Conservation (phyloP, 2,113 vertebrate species). For the Merops nubicus region DNA sequence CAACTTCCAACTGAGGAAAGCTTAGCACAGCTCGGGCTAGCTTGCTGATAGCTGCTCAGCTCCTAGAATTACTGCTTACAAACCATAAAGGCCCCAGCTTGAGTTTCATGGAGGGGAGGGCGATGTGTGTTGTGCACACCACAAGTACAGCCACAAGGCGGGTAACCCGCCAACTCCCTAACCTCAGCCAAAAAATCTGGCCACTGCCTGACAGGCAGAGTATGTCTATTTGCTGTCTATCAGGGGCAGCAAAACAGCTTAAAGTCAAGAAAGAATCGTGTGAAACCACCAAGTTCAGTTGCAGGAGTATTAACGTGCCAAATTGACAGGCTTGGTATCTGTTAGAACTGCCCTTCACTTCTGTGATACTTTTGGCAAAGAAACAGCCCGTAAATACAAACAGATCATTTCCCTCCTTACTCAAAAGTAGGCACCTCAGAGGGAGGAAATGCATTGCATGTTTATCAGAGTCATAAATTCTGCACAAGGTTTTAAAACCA, state of each 20-base stretch:
- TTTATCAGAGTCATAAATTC: conserved; percentile 46
- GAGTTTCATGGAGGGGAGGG: conserved; percentile 41
- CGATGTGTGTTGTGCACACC: conserved; percentile 8
- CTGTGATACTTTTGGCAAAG: conserved; percentile 49
- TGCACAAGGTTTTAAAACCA: background rate
- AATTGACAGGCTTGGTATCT: background rate
- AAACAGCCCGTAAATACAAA: conserved; percentile 37
- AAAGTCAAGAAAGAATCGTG: background rate
- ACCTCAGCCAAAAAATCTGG: conserved; percentile 55
- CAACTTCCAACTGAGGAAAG: conserved; percentile 70
- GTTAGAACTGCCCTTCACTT: conserved; percentile 39
- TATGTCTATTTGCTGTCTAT: background rate
- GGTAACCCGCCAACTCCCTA: conserved; percentile 24
- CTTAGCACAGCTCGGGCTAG: conserved; percentile 48
- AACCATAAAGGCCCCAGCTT: conserved; percentile 65
- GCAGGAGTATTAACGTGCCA: background rate
- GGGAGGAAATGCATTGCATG: conserved; percentile 3
- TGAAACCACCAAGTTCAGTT: background rate
- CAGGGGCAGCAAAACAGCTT: conserved; percentile 8
- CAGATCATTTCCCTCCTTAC: conserved; percentile 39
- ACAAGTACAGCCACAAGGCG: conserved; percentile 4
- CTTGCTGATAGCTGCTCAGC: conserved; percentile 67
- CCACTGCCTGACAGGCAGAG: conserved; percentile 30
- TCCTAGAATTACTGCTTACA: conserved; percentile 72
- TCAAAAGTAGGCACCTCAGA: conserved; percentile 35